Evolutionary conservation across 2,888 invertebrate species (phyloP), one percentile per base, ranked within the genome.

Genomic region (Drosophila ustulata): DNA sequence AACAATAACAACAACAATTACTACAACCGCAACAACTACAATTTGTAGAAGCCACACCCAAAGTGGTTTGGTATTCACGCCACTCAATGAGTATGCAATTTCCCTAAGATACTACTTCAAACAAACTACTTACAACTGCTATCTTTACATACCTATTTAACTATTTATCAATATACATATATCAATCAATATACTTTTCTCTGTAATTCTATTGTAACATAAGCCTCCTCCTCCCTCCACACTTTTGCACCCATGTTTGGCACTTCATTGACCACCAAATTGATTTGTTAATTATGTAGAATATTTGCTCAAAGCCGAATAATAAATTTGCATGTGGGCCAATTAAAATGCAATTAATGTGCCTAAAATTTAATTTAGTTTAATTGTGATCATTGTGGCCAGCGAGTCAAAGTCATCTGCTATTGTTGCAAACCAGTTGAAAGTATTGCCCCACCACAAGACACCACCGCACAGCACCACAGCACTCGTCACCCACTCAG

Each of bases 11-110:
- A 72, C 74, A 52, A 52, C 53, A 61, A 71, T 66, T 66, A 62
- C 62, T 73, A 75, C 70, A 63, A 78, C 66, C 43, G 71, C 65
- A 58, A 76, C 77, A 69, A 79, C 78, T 66, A 69, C 82, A 61
- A 74, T 58, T 61, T 52, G 43, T 66, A 76, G 76, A 71, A 88
- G 89, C 78, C 79, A 82, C 88, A 82, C 81, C 85, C 85, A 90
- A 86, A 91, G 91, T 89, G 92, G 92, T 90, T 86, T 91, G 91
- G 91, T 91, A 80, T 90, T 91, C 78, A 89, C 91, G 81, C 91
- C 91, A 88, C 92, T 91, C 82, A 91, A 91, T 91, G 91, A 91
- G 91, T 91, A 91, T 89, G 92, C 91, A 87, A 87, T 69, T 80
- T 75, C 45, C 64, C 57, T 77, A 53, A 63, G 26, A 58, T 52